Evolutionary conservation across 2,888 invertebrate genomes (phyloP).

Genomic region (Cephus pygmeus): DNA sequence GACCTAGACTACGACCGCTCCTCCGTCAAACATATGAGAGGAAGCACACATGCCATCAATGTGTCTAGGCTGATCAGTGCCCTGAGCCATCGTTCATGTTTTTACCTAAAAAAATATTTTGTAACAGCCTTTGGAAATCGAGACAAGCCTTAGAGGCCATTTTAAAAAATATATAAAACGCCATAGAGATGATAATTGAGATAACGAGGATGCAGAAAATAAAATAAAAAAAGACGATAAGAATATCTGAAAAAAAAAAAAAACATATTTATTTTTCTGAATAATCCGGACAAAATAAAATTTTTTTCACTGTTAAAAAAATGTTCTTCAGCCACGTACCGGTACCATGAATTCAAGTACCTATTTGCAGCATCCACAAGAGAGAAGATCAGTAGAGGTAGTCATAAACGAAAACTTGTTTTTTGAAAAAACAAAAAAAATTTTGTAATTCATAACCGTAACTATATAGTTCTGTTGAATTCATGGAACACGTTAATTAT

Average conservation of each 20-base stretch:
- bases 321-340: background rate
- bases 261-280: background rate
- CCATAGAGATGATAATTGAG: background rate
- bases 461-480: background rate
- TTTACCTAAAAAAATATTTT: background rate
- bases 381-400: background rate
- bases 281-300: background rate
- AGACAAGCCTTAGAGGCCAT: no score
- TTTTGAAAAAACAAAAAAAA: background rate
- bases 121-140: background rate
- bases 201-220: background rate
- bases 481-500: background rate
- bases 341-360: background rate
- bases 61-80: slow-evolving; percentile 3
- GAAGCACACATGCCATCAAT: slow-evolving; percentile 8
- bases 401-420: background rate
- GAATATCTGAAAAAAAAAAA: background rate
- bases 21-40: background rate
- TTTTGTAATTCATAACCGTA: background rate
- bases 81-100: background rate
- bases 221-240: background rate
- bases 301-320: background rate
- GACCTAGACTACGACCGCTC: slow-evolving; percentile 13
- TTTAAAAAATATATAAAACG: background rate
- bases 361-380: background rate